Base-by-base conservation (phyloP, 1,140 invertebrate species). In the Orius laevigatus region DNA sequence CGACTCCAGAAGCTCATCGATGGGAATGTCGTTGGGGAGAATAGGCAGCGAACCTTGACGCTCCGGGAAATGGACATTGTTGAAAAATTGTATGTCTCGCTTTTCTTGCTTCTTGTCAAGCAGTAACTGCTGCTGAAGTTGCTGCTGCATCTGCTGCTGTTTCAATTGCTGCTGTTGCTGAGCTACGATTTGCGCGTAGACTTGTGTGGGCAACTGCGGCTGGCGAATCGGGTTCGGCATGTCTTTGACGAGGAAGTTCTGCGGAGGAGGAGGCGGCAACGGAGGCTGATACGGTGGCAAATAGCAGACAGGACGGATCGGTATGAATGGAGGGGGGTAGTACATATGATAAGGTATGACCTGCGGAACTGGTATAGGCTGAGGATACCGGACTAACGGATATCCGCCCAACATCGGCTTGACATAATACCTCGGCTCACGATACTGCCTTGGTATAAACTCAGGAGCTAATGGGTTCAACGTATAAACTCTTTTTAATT, bases 391-490 rank as follows among this genome's bases (percentile, higher is more conserved):
- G 8, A 45, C 42, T 19, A 33, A 1, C 25, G 47, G 35, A 40
- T 36, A 36, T 12, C 49, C 42, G 12, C 35, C 38, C n/a, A 38
- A 19, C 15, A 32, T 31, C 32, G 20, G 19, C 18, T 45, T 45
- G 2, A 45, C 43, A 33, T 12, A 45, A 16, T 45, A 45, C n/a
- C 36, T 42, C 3, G 47, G 48, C n/a, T 43, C 46, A 8, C 35
- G 25, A 18, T 56, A 54, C 35, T 68, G 62, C 34, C 75, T 61
- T 0, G 84, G 83, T 8, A 85, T 69, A 63, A 88, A 88, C 57
- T 85, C 83, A 1, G 80, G 77, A 0, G 85, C 87, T 33, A 87
- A 60, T 0, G 87, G 86, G 66, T 91, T 90, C 0, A 91, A 63
- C 1, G 77, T 75, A 56, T 80, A 83, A 1, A 73, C 75, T 36